These are phyloP conservation scores for Melanargia galathea DNA, from an alignment of 2,888 invertebrate genomes.

Conservation along the genomic window DNA sequence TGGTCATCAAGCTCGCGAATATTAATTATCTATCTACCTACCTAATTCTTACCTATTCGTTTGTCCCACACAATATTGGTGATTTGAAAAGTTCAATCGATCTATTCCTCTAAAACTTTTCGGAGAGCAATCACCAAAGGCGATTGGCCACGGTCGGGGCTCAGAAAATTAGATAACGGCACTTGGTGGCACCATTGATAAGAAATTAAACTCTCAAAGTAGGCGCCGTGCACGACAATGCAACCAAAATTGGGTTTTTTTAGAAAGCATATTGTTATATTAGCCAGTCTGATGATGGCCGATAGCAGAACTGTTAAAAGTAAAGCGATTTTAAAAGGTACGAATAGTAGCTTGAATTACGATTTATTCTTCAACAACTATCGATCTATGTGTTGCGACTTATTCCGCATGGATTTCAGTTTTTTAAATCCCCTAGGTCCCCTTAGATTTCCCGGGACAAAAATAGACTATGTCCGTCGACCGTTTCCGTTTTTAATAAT, in stretches of 20 bases:
- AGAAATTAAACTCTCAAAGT: slow-evolving; percentile 60
- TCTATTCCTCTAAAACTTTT: slow-evolving; percentile 22
- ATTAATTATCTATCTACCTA: too few species aligned
- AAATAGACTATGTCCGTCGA: too few species aligned
- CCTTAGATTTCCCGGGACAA: too few species aligned
- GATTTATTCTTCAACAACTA: background rate
- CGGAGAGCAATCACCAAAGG: slow-evolving; percentile 35
- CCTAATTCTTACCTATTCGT: too few species aligned
- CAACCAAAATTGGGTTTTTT: slow-evolving; percentile 59
- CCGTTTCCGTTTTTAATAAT: too few species aligned
- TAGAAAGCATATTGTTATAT: slow-evolving; percentile 61
- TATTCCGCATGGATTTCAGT: too few species aligned
- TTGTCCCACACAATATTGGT: too few species aligned
- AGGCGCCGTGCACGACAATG: slow-evolving; percentile 54
- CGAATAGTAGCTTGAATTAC: background rate
- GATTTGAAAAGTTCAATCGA: slow-evolving; percentile 35
- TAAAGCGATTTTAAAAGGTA: slow-evolving; percentile 14
- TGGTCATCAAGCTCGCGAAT: too few species aligned
- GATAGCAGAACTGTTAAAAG: slow-evolving; percentile 22
- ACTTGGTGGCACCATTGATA: slow-evolving; percentile 65
- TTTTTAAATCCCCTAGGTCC: too few species aligned
- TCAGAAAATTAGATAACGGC: slow-evolving; percentile 69
- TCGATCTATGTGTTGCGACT: too few species aligned
- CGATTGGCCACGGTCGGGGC: slow-evolving; percentile 39
- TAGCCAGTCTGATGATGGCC: slow-evolving; percentile 44